A percentile compares a stretch with the other conserved stretches of the same genome.
Conservation (phyloP, 1,140 invertebrate genomes). For the Brachionus angularis region DNA sequence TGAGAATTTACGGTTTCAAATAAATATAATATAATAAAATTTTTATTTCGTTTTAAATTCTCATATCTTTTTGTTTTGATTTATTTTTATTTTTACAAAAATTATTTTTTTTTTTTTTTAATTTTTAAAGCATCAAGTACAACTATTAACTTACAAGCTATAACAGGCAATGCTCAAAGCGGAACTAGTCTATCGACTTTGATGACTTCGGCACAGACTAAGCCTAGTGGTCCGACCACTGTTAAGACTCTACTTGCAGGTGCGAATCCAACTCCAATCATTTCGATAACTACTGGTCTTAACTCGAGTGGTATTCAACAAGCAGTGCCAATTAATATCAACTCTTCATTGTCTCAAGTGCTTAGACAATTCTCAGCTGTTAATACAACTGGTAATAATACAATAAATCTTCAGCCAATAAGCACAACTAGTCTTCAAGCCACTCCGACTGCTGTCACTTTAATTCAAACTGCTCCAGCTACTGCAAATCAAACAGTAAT, state of each 20-base stretch:
- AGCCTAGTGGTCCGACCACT: neutral
- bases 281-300: conserved; percentile 26
- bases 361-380: conserved; percentile 3
- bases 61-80: conserved; percentile 23
- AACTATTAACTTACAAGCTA: too few relatives aligned
- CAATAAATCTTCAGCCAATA: conserved; percentile 7
- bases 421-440: neutral
- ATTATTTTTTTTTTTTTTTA: neutral
- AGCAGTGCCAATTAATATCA: conserved; percentile 10
- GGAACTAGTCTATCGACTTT: neutral
- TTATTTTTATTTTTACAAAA: too few relatives aligned
- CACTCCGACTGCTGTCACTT: neutral
- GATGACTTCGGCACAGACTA: neutral
- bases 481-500: neutral
- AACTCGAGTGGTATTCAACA: conserved; percentile 7
- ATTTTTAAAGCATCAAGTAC: neutral
- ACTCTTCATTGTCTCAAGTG: conserved; percentile 32
- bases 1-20: conserved; percentile 42
- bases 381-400: neutral
- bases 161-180: neutral
- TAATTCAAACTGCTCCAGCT: conserved; percentile 2
- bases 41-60: conserved; percentile 10
- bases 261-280: neutral
- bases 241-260: conserved; percentile 20
- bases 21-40: neutral